phyloP scores from a whole-genome alignment of 2,888 invertebrate genomes.

The Balanococcus diminutus region DNA sequence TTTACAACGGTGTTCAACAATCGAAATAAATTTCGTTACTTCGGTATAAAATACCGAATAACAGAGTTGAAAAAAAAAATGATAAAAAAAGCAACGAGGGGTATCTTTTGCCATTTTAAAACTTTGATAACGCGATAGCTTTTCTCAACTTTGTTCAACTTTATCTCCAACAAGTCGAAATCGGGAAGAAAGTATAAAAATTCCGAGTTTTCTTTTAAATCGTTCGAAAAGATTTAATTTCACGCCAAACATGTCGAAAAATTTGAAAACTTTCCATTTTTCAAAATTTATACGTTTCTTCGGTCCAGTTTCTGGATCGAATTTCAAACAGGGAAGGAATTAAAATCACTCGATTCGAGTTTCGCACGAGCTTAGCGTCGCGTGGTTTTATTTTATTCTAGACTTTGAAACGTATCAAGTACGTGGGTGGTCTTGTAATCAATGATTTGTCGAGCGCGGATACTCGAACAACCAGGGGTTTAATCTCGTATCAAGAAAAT shows the following conservation, averaged over 20 bases:
- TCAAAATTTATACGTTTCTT: too few species aligned
- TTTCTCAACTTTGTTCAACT: not conserved
- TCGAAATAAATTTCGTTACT: constrained; percentile 1
- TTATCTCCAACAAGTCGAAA: not conserved
- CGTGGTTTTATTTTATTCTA: too few species aligned
- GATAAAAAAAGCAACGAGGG: not conserved
- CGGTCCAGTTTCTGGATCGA: too few species aligned
- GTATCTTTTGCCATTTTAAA: constrained; percentile 1
- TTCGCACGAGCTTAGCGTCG: too few species aligned
- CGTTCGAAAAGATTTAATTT: not conserved
- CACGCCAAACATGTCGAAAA: not conserved
- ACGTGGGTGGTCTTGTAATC: not conserved
- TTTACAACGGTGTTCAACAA: not conserved
- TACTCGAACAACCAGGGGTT: not conserved
- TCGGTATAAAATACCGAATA: not conserved
- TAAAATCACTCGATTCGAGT: too few species aligned
- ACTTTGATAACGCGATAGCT: not conserved
- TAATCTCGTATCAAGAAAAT: not conserved
- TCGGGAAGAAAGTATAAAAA: not conserved
- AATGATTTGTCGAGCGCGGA: not conserved
- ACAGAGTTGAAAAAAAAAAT: not conserved
- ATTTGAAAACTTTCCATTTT: not conserved
- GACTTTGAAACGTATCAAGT: too few species aligned
- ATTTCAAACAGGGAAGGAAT: too few species aligned
- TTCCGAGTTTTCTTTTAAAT: not conserved